Evolutionary conservation across 2,888 invertebrate genomes (phyloP).

Genomic region (Lasioglossum morio): DNA sequence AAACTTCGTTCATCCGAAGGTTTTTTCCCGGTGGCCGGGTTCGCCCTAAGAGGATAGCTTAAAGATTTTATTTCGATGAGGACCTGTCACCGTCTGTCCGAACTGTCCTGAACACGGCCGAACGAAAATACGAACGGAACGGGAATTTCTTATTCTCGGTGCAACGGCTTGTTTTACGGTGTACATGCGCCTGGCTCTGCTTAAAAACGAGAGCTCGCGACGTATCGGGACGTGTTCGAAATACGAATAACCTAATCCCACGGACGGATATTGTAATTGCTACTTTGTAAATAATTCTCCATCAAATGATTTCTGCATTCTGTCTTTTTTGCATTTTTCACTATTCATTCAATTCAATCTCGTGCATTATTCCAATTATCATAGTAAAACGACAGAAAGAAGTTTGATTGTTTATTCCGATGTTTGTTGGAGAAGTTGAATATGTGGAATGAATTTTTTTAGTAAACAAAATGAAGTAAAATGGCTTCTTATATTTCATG

Average conservation of each 20-base stretch:
- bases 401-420: too few species aligned
- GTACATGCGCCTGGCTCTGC: neutral
- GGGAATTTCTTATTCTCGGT: neutral
- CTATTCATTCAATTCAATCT: too few species aligned
- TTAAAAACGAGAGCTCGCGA: neutral
- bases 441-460: conserved; percentile 33
- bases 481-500: neutral
- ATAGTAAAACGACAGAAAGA: too few species aligned
- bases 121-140: neutral
- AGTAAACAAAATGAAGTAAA: conserved; percentile 34
- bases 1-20: conserved; percentile 42
- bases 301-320: neutral
- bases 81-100: conserved; percentile 26
- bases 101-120: neutral
- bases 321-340: too few species aligned
- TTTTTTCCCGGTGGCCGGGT: neutral
- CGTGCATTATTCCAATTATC: too few species aligned
- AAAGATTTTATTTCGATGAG: conserved; percentile 46
- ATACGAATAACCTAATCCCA: neutral
- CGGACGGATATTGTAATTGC: neutral
- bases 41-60: conserved; percentile 28
- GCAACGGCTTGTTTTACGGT: neutral
- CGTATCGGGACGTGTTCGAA: conserved; percentile 10
- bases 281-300: neutral
- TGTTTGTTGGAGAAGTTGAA: neutral